These are phyloP conservation scores for Camelus dromedarius DNA, from an alignment of 2,113 vertebrate genomes.

Conservation along the genomic window DNA sequence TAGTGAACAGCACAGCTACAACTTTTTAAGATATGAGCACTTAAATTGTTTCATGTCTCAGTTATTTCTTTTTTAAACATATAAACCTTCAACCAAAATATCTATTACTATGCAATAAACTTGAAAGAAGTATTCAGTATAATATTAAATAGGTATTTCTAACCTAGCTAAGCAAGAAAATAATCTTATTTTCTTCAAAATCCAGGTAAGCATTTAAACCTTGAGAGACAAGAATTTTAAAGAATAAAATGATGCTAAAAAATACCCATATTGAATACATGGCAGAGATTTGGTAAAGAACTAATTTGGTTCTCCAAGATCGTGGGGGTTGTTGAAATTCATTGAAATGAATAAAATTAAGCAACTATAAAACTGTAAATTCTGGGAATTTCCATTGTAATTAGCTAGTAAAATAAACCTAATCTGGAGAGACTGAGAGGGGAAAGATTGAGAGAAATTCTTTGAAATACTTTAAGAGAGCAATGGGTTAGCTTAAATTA, in stretches of 20 bases:
- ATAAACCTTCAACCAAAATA: conserved; percentile 46
- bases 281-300: conserved; percentile 27
- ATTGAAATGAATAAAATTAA: conserved; percentile 51
- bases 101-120: conserved; percentile 21
- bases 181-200: conserved; percentile 58
- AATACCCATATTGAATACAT: conserved; percentile 32
- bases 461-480: conserved; percentile 12
- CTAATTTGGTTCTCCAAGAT: conserved; percentile 14
- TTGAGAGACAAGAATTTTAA: conserved; percentile 32
- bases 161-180: conserved; percentile 44
- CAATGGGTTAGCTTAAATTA: conserved; percentile 33
- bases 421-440: background rate
- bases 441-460: conserved; percentile 27
- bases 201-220: conserved; percentile 32
- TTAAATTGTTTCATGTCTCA: conserved; percentile 30
- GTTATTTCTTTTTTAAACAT: conserved; percentile 19
- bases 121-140: conserved; percentile 51
- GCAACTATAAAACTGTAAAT: conserved; percentile 26
- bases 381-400: background rate
- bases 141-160: conserved; percentile 55
- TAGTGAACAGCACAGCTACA: conserved; percentile 19
- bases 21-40: background rate
- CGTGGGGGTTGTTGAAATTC: conserved; percentile 19
- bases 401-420: conserved; percentile 55
- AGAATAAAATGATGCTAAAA: conserved; percentile 46